Conservation (phyloP, 1,140 invertebrate species). For the Zaprionus nigranus region DNA sequence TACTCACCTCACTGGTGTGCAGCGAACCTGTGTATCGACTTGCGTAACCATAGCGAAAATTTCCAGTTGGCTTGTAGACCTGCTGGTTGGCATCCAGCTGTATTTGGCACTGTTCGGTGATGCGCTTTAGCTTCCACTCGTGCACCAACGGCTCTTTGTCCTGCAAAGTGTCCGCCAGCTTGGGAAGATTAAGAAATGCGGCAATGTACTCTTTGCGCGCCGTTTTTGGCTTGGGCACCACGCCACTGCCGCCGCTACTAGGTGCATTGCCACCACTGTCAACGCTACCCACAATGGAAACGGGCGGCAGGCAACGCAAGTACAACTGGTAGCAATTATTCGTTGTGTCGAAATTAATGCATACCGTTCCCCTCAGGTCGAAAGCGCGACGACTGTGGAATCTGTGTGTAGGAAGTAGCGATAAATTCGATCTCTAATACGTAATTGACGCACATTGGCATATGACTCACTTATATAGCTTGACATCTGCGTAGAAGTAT, state of each 20-base stretch:
- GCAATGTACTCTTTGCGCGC: constrained; percentile 61
- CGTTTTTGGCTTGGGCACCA: constrained; percentile 64
- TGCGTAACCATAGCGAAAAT: constrained; percentile 71
- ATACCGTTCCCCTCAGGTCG: constrained; percentile 69
- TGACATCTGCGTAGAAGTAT: constrained; percentile 75
- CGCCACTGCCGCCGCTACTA: constrained; percentile 20
- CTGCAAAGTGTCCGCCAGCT: constrained; percentile 44
- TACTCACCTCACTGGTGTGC: constrained; percentile 57
- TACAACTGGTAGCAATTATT: constrained; percentile 60
- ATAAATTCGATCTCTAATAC: constrained; percentile 6
- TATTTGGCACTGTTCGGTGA: constrained; percentile 75
- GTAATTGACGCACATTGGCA: constrained; percentile 11
- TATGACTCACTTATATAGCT: constrained; percentile 74
- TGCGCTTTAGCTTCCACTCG: constrained; percentile 77
- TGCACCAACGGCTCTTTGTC: constrained; percentile 62
- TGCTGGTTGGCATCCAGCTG: constrained; percentile 59
- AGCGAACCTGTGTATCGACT: constrained; percentile 53
- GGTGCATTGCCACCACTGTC: constrained; percentile 16
- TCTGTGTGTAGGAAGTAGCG: constrained; percentile 46
- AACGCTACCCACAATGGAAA: constrained; percentile 35
- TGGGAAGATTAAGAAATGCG: constrained; percentile 47
- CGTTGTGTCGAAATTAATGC: constrained; percentile 63
- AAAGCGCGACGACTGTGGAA: constrained; percentile 72
- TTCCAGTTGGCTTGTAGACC: constrained; percentile 54
- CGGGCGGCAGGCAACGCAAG: constrained; percentile 64